Percentiles rank a stretch among this genome's conserved stretches.
Conservation (phyloP, 2,113 vertebrate species). For the Thymallus thymallus region DNA sequence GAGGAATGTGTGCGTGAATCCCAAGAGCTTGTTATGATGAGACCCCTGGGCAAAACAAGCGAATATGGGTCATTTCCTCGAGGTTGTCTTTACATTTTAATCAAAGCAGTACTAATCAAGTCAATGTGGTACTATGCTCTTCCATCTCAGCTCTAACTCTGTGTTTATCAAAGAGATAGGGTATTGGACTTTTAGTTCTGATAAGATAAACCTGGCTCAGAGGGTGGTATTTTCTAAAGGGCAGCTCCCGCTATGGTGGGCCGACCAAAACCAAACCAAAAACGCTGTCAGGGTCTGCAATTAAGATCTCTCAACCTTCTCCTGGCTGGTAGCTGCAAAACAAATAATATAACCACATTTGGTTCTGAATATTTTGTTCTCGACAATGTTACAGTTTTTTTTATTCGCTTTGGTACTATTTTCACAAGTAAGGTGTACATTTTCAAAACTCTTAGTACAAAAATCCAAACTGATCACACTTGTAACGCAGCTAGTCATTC, state of each 20-base stretch:
- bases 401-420: too few species aligned
- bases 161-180: slow-evolving; percentile 33
- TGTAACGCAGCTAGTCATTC: too few species aligned
- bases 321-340: too few species aligned
- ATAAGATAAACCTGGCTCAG: slow-evolving; percentile 44
- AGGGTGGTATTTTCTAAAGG: slow-evolving; percentile 42
- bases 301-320: background rate
- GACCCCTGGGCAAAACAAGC: background rate
- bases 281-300: background rate
- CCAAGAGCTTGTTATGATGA: too few species aligned
- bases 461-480: too few species aligned
- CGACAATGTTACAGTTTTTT: too few species aligned
- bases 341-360: too few species aligned
- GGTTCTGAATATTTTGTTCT: too few species aligned
- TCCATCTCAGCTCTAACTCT: slow-evolving; percentile 22
- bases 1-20: background rate
- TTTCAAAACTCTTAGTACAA: too few species aligned
- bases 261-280: slow-evolving; percentile 54
- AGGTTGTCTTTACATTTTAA: slow-evolving; percentile 7
- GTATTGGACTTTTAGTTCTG: slow-evolving; percentile 45
- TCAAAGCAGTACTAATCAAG: slow-evolving; percentile 9
- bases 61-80: background rate
- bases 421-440: too few species aligned
- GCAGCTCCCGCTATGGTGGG: slow-evolving; percentile 31
- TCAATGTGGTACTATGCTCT: background rate